Evolutionary conservation across 2,113 vertebrate genomes (phyloP), one percentile per base, ranked within the genome.

Genomic region (Sebastes schlegelii): DNA sequence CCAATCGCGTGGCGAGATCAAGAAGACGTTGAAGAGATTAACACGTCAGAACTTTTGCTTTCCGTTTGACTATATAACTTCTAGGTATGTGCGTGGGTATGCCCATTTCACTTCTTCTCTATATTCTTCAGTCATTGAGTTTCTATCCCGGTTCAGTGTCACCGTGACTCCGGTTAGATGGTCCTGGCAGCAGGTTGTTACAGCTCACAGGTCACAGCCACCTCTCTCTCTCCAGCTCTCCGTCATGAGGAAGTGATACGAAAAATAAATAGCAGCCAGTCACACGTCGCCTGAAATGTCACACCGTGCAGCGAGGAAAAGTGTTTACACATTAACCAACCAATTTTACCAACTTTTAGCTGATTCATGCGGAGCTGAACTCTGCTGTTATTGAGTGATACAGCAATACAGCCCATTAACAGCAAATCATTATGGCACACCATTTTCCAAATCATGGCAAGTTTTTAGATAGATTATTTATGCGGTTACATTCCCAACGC

Each of bases 91-190:
- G 23, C 45, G 52, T 7, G 2, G 8, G 42, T 16, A 4, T 40
- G 26, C 4, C 3, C 5, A 4, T 60, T 80, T 45, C 11, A 13
- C n/a, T 42, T 81, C 23, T 46, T 21, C 6, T 73, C 10, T 23
- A 0, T 13, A 0, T 13, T 54, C 4, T 12, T 8, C 14, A 21
- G 8, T 57, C 23, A 23, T 21, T 19, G 3, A 21, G 8, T 58
- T 77, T 55, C 13, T 8, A 17, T 6, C 45, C 11, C 0, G 21
- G 26, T 8, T 1, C 63, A 3, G 62, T 46, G 84, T 87, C 89
- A 89, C 55, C 55, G 0, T 84, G 83, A 84, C 86, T 74, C 61
- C 51, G 86, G 77, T 81, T 43, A 79, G 81, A 78, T 14, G 17
- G 34, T 60, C 61, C 54, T n/a, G 62, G 49, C 46, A 79, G 67